Base-by-base conservation (phyloP, 2,888 invertebrate species). In the Molorchus minor region DNA sequence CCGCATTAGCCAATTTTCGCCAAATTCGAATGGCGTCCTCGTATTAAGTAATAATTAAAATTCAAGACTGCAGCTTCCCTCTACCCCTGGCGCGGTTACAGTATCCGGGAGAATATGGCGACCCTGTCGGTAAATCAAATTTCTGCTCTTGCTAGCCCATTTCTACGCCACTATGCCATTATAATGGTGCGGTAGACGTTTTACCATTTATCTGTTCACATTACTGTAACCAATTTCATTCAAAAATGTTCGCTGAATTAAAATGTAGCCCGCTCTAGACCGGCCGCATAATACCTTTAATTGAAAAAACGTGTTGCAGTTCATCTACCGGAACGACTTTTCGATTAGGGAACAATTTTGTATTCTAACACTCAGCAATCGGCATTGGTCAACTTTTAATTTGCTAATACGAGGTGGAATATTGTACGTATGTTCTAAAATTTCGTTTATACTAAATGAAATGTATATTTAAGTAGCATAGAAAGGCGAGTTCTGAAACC, bases 31-130 rank as follows among this genome's bases (percentile, higher is more conserved):
- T 53, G 33, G 36, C 53, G 52, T 41, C 56, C 64, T 62, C 63
- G 58, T 65, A 66, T 67, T 64, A 68, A 75, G 74, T 74, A 73
- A 74, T 78, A 78, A 78, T 78, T 78, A 78, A 78, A 78, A 78
- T 78, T 76, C 77, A 75, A 74, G 72, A 72, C 71, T 70, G 53
- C 61, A 58, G 64, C 57, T 60, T 56, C 63, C 64, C 61, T 61
- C 53, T n/a, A 3, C 62, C 67, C 54, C 64, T 64, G 41, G 25
- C 29, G 29, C 52, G 60, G 55, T 64, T 65, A 58, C 66, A 61
- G 71, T 70, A 70, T 70, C 68, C 62, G 62, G 53, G 69, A 67
- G 73, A 73, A 74, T 75, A 75, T 75, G 73, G 72, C 70, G 70
- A 70, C 68, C 65, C 66, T 70, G 72, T 74, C 72, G 68, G 72